These are phyloP conservation scores for Chromoteleia sp. DNA, from an alignment of 2,888 invertebrate genomes.

Conservation along the genomic window DNA sequence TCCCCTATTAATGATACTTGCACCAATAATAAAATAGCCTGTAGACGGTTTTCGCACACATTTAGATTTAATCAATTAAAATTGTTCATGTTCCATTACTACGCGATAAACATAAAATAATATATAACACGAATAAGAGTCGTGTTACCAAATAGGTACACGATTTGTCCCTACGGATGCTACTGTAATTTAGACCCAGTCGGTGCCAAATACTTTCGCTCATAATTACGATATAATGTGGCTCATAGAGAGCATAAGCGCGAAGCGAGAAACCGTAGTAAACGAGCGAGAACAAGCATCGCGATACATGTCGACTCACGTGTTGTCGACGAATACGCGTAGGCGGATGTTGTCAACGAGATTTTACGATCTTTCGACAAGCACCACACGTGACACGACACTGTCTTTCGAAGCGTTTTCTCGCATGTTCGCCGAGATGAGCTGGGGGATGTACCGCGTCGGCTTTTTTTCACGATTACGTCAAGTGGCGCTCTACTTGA, in stretches of 20 bases:
- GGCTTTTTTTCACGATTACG: conserved; percentile 55
- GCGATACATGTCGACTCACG: conserved; percentile 62
- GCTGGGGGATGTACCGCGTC: conserved; percentile 45
- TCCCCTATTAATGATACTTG: no score
- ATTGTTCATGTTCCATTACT: no score
- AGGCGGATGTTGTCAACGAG: conserved; percentile 69
- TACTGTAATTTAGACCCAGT: no score
- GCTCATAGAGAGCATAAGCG: conserved; percentile 33
- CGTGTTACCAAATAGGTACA: no score
- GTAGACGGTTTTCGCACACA: no score
- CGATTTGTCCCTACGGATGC: no score
- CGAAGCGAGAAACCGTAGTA: conserved; percentile 59
- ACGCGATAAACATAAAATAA: no score
- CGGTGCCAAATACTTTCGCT: conserved; percentile 12
- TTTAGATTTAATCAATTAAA: no score
- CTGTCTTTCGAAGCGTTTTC: conserved; percentile 60
- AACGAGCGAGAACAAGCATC: conserved; percentile 56
- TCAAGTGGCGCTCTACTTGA: conserved; percentile 68
- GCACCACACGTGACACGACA: conserved; percentile 64
- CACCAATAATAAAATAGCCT: no score
- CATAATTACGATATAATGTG: conserved; percentile 41
- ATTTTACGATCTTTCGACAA: conserved; percentile 68
- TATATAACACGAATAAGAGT: no score
- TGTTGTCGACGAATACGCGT: conserved; percentile 66
- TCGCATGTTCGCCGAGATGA: conserved; percentile 63